These are phyloP conservation scores for Gryllus longicercus DNA, from an alignment of 2,888 invertebrate species.

Conservation along the genomic window DNA sequence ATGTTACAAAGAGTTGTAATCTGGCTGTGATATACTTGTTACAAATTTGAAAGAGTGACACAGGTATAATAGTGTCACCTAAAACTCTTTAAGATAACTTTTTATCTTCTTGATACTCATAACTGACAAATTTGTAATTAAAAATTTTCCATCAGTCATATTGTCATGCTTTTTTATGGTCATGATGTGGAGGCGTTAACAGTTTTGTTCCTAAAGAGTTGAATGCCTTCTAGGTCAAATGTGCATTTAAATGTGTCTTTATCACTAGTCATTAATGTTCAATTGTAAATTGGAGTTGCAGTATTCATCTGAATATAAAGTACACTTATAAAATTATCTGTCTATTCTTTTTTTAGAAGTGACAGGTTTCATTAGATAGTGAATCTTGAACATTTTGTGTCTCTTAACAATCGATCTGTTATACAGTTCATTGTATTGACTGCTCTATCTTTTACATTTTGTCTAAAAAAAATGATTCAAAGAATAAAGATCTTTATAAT, in stretches of 20 bases:
- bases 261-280: conserved; percentile 17
- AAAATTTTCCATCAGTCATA: neutral
- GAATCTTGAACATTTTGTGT: neutral
- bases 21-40: conserved; percentile 17
- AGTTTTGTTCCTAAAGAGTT: conserved; percentile 7
- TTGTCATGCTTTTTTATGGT: neutral
- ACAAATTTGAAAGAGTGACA: neutral
- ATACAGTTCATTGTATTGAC: neutral
- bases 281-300: neutral
- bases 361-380: neutral
- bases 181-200: neutral
- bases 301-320: neutral
- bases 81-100: neutral
- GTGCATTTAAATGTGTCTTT: neutral
- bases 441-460: conserved; percentile 2
- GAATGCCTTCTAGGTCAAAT: neutral
- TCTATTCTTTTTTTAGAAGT: neutral
- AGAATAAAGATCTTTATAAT: neutral
- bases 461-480: neutral
- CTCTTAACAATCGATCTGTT: neutral
- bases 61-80: neutral
- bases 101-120: neutral
- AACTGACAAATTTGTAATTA: neutral
- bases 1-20: neutral
- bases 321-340: neutral